A percentile compares a stretch with the other conserved stretches of the same genome.
phyloP scores from a whole-genome alignment of 2,888 invertebrate species.

The Acronicta aceris region DNA sequence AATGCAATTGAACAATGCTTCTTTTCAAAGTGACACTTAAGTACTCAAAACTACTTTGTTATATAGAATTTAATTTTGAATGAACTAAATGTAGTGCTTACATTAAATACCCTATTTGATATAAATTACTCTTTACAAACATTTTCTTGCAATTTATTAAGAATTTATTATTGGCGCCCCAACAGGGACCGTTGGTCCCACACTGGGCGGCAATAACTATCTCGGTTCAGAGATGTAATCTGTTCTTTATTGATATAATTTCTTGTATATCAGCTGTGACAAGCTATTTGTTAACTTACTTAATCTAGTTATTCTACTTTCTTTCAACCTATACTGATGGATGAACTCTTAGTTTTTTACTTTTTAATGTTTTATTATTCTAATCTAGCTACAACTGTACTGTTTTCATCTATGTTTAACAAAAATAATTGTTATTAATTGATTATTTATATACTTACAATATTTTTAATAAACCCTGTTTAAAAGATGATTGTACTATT shows the following conservation, averaged over 20 bases:
- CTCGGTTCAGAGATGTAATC: slow-evolving; percentile 7
- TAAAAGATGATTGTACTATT: no score
- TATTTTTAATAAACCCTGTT: no score
- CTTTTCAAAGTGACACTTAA: background rate
- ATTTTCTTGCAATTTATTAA: background rate
- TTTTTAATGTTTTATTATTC: no score
- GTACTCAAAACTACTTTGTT: no score
- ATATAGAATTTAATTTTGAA: background rate
- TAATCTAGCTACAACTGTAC: no score
- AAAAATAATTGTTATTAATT: no score
- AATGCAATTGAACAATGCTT: background rate
- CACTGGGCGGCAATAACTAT: slow-evolving; percentile 22
- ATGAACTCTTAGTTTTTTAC: no score
- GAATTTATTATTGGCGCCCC: slow-evolving; percentile 22
- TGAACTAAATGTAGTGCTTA: background rate
- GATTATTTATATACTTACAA: no score
- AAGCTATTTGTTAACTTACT: slow-evolving; percentile 9
- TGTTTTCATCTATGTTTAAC: no score
- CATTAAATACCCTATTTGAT: background rate
- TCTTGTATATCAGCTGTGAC: background rate
- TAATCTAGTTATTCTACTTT: background rate
- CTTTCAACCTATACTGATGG: no score
- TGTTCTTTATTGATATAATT: slow-evolving; percentile 27
- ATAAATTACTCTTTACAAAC: background rate
- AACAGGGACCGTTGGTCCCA: slow-evolving; percentile 7